Evolutionary conservation across 2,113 vertebrate genomes (phyloP).

Genomic region (Sylvia atricapilla): DNA sequence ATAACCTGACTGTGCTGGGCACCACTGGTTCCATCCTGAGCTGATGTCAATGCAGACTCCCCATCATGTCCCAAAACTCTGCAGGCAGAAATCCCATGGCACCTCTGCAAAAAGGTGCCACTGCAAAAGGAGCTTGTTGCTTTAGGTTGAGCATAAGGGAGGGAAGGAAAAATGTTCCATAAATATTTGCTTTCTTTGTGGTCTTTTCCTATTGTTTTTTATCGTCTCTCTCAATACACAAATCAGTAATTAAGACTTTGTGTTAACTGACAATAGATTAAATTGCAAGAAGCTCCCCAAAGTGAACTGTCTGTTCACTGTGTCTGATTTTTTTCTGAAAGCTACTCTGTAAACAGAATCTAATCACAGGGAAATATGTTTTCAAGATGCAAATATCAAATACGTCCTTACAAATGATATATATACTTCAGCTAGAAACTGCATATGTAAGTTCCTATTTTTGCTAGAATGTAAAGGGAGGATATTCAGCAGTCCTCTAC

Average conservation of each 20-base stretch:
- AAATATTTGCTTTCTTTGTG: not conserved
- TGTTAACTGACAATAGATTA: not conserved
- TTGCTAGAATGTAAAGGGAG: not conserved
- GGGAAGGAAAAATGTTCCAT: not conserved
- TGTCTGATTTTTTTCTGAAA: not conserved
- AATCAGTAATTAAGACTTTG: not conserved
- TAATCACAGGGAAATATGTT: slow-evolving; percentile 38
- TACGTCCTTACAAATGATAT: slow-evolving; percentile 6
- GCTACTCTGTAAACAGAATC: slow-evolving; percentile 9
- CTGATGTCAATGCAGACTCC: accelerated
- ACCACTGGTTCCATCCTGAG: not conserved
- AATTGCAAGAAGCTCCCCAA: not conserved
- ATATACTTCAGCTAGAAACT: slow-evolving; percentile 9
- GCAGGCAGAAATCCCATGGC: accelerated
- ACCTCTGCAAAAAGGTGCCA: not conserved
- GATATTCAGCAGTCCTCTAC: not conserved
- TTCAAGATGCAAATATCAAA: slow-evolving; percentile 43
- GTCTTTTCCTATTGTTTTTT: not conserved
- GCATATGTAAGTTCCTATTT: slow-evolving; percentile 1
- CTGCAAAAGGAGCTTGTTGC: not conserved
- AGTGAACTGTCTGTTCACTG: not conserved
- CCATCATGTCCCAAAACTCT: not conserved
- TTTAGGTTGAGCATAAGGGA: not conserved
- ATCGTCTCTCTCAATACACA: not conserved
- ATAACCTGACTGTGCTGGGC: accelerated